phyloP scores from a whole-genome alignment of 2,797 vertebrate genomes.

The Falco biarmicus region DNA sequence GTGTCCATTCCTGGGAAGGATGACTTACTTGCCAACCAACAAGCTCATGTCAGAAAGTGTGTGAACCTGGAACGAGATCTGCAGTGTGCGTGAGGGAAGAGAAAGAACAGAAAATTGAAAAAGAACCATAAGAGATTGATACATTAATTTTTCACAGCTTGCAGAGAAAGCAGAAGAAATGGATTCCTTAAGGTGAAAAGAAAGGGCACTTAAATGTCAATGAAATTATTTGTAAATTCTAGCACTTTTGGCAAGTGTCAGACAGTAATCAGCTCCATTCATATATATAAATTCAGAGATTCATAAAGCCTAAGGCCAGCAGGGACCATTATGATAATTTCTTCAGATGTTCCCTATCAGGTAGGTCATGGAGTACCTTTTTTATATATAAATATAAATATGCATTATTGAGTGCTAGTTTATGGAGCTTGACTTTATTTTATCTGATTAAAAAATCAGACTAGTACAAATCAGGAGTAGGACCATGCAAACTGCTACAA shows the following conservation, averaged over 20 bases:
- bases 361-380: not conserved
- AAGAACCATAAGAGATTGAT: not conserved
- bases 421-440: not conserved
- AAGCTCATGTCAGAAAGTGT: not conserved
- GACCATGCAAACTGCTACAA: not conserved
- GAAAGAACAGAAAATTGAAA: not conserved
- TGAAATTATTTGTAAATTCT: not conserved
- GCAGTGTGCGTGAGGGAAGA: not conserved
- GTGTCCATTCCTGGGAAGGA: not conserved
- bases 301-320: not conserved
- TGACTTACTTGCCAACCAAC: not conserved
- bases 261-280: not conserved
- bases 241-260: not conserved
- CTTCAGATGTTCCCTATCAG: not conserved
- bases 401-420: not conserved
- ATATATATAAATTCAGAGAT: not conserved
- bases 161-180: not conserved
- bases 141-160: not conserved
- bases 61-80: not conserved
- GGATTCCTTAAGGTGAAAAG: not conserved
- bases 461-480: not conserved
- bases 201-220: not conserved
- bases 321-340: not conserved
- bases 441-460: not conserved
- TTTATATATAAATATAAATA: not conserved